Evolutionary conservation across 1,140 invertebrate species (phyloP).

Genomic region (Eubasilissa regina): DNA sequence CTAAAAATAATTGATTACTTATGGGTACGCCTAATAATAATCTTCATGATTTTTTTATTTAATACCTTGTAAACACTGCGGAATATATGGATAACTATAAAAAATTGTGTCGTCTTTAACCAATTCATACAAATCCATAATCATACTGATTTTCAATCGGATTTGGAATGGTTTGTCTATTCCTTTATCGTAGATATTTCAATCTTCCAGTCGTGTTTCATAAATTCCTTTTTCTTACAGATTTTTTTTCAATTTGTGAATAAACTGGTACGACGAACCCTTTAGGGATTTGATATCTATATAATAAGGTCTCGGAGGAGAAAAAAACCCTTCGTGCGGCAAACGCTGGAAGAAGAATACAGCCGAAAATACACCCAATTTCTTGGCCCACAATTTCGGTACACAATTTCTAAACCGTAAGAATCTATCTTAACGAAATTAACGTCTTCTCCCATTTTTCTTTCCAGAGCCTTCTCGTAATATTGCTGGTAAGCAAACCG

Average conservation of each 20-base stretch:
- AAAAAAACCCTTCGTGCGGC: too few relatives aligned
- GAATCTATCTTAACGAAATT: slow-evolving; percentile 47
- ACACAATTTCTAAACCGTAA: not conserved
- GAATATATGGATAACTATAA: not conserved
- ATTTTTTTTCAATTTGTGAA: slow-evolving; percentile 20
- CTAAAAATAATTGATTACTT: too few relatives aligned
- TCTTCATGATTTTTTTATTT: too few relatives aligned
- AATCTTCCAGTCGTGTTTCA: not conserved
- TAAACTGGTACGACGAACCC: slow-evolving; percentile 14
- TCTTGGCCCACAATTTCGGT: not conserved
- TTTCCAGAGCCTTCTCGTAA: slow-evolving; percentile 18
- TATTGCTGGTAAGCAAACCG: not conserved
- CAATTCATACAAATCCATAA: not conserved
- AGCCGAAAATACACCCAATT: not conserved
- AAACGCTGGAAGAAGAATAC: slow-evolving; percentile 2
- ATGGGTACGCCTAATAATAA: too few relatives aligned
- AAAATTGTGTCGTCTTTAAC: not conserved
- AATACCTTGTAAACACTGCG: too few relatives aligned
- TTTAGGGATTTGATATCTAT: slow-evolving; percentile 14
- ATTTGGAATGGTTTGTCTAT: slow-evolving; percentile 1
- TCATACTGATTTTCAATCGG: not conserved
- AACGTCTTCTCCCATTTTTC: slow-evolving; percentile 39
- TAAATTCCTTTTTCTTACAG: not conserved
- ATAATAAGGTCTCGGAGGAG: slow-evolving; percentile 10
- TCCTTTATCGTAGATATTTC: slow-evolving; percentile 1